A percentile compares a stretch with the other conserved stretches of the same genome.
These are phyloP conservation scores for Garra rufa DNA, from an alignment of 2,113 vertebrate genomes.

Conservation along the genomic window DNA sequence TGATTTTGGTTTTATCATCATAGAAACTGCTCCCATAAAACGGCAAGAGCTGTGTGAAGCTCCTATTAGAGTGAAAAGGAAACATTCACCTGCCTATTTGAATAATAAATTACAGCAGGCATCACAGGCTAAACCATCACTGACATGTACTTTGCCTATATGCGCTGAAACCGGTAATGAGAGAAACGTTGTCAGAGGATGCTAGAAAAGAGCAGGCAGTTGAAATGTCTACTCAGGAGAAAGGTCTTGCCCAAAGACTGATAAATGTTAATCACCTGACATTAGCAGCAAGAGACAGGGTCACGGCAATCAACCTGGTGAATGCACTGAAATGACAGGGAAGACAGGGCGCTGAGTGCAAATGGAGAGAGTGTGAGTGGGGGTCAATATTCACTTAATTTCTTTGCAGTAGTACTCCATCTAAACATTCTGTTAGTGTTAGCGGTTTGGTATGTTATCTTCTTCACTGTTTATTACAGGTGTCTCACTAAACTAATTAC, in stretches of 20 bases:
- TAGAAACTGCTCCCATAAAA: not conserved
- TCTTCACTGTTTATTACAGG: slow-evolving; percentile 2
- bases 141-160: slow-evolving; percentile 21
- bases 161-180: slow-evolving; percentile 60
- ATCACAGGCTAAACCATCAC: slow-evolving; percentile 37
- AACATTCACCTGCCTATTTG: not conserved
- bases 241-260: slow-evolving; percentile 75
- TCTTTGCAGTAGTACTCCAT: slow-evolving; percentile 1
- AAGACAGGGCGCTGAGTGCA: slow-evolving; percentile 47
- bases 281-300: slow-evolving; percentile 62
- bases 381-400: slow-evolving; percentile 29
- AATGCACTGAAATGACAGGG: slow-evolving; percentile 37
- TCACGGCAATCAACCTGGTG: slow-evolving; percentile 52
- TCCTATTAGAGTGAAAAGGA: not conserved
- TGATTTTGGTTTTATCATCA: not conserved
- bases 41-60: not conserved
- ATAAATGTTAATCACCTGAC: slow-evolving; percentile 82
- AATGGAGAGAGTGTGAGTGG: slow-evolving; percentile 4
- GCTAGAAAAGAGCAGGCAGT: slow-evolving; percentile 66
- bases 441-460: not conserved
- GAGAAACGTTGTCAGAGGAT: slow-evolving; percentile 47
- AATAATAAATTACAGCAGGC: slow-evolving; percentile 41
- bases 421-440: not conserved
- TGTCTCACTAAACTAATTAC: slow-evolving; percentile 14
- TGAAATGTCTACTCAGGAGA: slow-evolving; percentile 64